Percentiles rank a stretch among this genome's conserved stretches.
phyloP scores from a whole-genome alignment of 2,113 vertebrate genomes.

The Strigops habroptila region DNA sequence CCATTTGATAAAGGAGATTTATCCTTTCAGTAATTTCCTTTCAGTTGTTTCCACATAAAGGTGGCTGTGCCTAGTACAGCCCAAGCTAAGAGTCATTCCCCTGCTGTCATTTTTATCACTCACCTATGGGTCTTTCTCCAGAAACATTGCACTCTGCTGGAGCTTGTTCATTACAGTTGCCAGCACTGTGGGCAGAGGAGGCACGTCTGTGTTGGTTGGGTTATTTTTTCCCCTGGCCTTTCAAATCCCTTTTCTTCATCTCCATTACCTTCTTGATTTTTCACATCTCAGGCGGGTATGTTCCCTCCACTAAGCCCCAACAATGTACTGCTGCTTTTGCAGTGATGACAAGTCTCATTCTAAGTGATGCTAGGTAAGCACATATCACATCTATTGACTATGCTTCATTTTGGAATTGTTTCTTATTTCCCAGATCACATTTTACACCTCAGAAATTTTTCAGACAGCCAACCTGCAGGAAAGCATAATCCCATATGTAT shows the following conservation, averaged over 20 bases:
- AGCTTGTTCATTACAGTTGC: background rate
- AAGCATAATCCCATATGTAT: conserved; percentile 70
- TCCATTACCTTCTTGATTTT: background rate
- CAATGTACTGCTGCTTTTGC: background rate
- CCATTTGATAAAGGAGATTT: background rate
- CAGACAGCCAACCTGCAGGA: conserved; percentile 72
- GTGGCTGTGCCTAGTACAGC: background rate
- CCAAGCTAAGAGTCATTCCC: background rate
- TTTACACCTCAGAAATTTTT: conserved; percentile 85
- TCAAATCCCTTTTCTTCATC: background rate
- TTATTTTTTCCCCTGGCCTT: background rate
- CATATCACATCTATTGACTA: background rate
- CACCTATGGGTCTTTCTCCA: background rate
- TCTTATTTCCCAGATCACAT: conserved; percentile 77
- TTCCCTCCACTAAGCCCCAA: background rate
- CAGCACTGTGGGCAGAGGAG: background rate
- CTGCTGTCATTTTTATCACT: background rate
- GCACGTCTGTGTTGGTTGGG: background rate
- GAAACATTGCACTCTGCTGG: background rate
- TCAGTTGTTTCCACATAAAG: background rate
- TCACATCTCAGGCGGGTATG: background rate
- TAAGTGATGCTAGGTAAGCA: background rate
- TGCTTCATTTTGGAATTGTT: background rate
- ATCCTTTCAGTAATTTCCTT: background rate
- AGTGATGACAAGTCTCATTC: background rate